phyloP scores from a whole-genome alignment of 2,797 vertebrate species.

The Delichon dasypus region DNA sequence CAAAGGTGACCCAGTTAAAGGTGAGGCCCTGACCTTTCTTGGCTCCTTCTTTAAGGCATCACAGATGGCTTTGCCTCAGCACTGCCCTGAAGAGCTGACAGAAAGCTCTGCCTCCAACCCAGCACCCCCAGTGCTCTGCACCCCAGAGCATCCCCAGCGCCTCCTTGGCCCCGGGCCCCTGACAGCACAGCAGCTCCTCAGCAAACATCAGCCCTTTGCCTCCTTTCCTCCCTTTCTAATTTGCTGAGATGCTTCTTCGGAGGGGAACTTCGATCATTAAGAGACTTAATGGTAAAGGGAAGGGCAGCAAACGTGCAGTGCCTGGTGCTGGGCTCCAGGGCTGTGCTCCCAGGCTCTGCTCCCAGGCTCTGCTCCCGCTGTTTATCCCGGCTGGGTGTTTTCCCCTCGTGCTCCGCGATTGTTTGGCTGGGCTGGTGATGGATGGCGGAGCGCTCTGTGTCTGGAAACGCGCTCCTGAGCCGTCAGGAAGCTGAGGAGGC shows the following conservation, averaged over 20 bases:
- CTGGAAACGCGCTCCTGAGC: background rate
- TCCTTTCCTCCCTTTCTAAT: background rate
- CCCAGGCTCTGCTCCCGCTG: background rate
- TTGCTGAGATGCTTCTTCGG: background rate
- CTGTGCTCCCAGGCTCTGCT: background rate
- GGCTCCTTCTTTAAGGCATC: background rate
- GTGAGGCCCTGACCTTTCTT: background rate
- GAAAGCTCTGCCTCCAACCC: background rate
- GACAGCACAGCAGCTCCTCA: background rate
- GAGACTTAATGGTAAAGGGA: background rate
- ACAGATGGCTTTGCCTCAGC: background rate
- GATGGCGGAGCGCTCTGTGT: constrained; percentile 21
- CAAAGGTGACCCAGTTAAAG: background rate
- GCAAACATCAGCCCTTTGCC: background rate
- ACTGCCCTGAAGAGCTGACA: background rate
- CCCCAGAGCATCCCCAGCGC: background rate
- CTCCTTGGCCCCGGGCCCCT: background rate
- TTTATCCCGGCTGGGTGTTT: background rate
- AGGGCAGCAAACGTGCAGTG: background rate
- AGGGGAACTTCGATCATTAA: background rate
- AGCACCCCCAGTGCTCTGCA: background rate
- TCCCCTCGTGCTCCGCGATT: background rate
- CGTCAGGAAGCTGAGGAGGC: constrained; percentile 41
- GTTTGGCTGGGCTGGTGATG: constrained; percentile 38
- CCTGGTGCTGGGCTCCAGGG: background rate